Evolutionary conservation across 23 tunicate genomes (phyloP), one percentile per base, ranked within the genome.

Genomic region (Phallusia fumigata): DNA sequence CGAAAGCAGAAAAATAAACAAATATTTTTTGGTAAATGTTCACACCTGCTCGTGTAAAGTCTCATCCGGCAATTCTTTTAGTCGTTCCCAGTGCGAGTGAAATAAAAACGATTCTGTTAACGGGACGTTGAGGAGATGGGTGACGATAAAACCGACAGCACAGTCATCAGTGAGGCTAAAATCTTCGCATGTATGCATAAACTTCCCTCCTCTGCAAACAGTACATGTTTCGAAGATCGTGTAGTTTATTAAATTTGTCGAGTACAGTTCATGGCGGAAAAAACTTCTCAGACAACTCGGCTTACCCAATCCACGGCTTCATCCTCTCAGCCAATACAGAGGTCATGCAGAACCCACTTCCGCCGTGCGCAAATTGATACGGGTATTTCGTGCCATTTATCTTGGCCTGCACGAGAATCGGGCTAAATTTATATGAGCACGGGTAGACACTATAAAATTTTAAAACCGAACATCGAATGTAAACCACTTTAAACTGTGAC

Each of bases 61-160:
- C 81, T 34, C 21, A 5, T 26, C 58, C 1, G 35, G 13, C 53
- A 77, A 26, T 6, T 22, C 26, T 13, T 30, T 31, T 30, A 74
- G 30, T 30, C 36, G 13, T 75, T 74, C 86, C 31, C 79, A 50
- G 32, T 84, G 88, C 53, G 88, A 84, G 65, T 84, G 82, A 40
- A 84, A 77, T 30, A 77, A 36, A 26, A 22, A 10, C 0, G 88
- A 84, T 33, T 77, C 76, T 28, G 75, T 44, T 0, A 84, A 26
- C 18, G 33, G 33, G 36, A 84, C 75, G 26, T 84, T 77, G 49
- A 84, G 52, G 31, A 77, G 33, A 21, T 52, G 34, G 34, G 30
- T 76, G 77, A 84, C 52, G 76, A 84, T 19, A 15, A 40, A 77
- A 26, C 82, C 88, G 8, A 84, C 24, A 0, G 64, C 32, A 22